Conservation (phyloP, 1,140 invertebrate genomes). For the Nasonia longicornis region DNA sequence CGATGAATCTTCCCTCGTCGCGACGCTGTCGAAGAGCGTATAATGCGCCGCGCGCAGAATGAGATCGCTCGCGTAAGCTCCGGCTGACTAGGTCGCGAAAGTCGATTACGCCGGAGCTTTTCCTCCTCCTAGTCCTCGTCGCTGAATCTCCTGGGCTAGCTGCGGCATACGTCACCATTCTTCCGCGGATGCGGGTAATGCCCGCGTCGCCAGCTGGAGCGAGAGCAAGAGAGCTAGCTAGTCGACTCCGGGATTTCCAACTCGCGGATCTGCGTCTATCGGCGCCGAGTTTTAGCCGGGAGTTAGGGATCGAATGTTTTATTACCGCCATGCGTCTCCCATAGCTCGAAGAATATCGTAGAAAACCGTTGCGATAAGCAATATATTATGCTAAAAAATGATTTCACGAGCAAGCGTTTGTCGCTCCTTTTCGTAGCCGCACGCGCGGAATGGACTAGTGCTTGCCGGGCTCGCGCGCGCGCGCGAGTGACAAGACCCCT, state of each 20-base stretch:
- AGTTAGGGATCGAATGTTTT: not conserved
- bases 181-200: slow-evolving; percentile 30
- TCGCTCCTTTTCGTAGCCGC: no score
- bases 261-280: not conserved
- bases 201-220: not conserved
- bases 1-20: not conserved
- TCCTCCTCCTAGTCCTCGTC: not conserved
- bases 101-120: slow-evolving; percentile 25
- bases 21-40: not conserved
- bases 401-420: no score
- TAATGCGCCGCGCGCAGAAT: not conserved
- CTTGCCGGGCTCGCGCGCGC: not conserved
- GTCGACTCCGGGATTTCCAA: slow-evolving; percentile 18
- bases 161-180: slow-evolving; percentile 23
- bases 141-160: not conserved
- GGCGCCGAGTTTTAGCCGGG: not conserved
- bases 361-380: no score
- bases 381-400: no score
- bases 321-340: not conserved
- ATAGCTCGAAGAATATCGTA: no score
- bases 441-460: not conserved
- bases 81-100: slow-evolving; percentile 26
- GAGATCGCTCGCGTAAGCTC: slow-evolving; percentile 14
- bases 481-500: not conserved
- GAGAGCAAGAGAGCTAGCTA: not conserved